A percentile compares a stretch with the other conserved stretches of the same genome.
These are phyloP conservation scores for Thelaira solivaga DNA, from an alignment of 2,888 invertebrate genomes.

Conservation along the genomic window DNA sequence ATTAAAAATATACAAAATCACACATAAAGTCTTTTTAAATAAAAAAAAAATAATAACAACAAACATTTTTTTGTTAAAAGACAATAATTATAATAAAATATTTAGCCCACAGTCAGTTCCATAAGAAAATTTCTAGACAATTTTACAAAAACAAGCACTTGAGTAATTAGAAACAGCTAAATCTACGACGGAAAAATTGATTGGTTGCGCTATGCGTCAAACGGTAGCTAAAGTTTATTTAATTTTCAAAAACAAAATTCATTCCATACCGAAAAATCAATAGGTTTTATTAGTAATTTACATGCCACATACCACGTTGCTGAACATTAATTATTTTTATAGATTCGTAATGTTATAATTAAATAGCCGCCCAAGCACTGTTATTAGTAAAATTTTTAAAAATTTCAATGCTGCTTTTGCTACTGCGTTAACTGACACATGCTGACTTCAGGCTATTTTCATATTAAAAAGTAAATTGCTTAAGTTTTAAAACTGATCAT, in stretches of 20 bases:
- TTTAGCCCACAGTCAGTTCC: too few relatives aligned
- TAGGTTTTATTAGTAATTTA: too few relatives aligned
- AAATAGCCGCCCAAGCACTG: slow-evolving; percentile 9
- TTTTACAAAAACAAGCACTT: too few relatives aligned
- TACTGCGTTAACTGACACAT: background rate
- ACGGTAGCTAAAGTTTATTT: slow-evolving; percentile 63
- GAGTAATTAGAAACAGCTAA: too few relatives aligned
- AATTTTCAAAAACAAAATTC: slow-evolving; percentile 49
- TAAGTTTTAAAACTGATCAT: slow-evolving; percentile 3
- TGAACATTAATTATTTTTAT: slow-evolving; percentile 26
- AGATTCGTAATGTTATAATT: slow-evolving; percentile 42
- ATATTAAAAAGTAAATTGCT: background rate
- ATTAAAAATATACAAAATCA: too few relatives aligned
- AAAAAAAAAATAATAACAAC: too few relatives aligned
- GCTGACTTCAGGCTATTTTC: slow-evolving; percentile 24
- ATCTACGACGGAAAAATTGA: background rate
- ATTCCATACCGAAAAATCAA: too few relatives aligned
- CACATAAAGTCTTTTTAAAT: too few relatives aligned
- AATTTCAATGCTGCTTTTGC: slow-evolving; percentile 1
- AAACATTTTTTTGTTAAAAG: too few relatives aligned
- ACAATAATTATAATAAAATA: too few relatives aligned
- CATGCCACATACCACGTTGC: background rate
- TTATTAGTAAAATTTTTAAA: background rate
- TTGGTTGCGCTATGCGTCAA: slow-evolving; percentile 46
- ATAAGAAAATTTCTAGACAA: too few relatives aligned